phyloP scores from a whole-genome alignment of 92 coral and sea anemone species.

The Isaurus tuberculatus region DNA sequence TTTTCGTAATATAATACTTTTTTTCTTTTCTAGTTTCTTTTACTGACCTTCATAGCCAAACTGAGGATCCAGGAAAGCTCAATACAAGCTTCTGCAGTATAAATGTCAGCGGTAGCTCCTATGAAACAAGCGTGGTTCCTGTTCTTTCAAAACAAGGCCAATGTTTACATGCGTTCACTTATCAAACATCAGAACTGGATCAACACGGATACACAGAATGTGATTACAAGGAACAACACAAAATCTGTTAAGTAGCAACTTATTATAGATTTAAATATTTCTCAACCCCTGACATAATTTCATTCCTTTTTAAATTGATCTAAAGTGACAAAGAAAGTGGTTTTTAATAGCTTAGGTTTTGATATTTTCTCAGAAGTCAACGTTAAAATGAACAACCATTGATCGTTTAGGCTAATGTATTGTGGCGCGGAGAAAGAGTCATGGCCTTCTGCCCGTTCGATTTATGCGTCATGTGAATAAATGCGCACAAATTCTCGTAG shows the following conservation, averaged over 20 bases:
- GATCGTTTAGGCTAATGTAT: too few relatives aligned
- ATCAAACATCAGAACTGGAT: conserved; percentile 8
- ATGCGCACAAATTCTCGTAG: too few relatives aligned
- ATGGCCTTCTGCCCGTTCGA: too few relatives aligned
- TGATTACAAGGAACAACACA: background rate
- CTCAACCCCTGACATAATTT: background rate
- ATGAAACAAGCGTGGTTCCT: conserved; percentile 14
- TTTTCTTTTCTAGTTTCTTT: background rate
- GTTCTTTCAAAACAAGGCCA: conserved; percentile 36
- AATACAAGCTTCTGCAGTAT: conserved; percentile 46
- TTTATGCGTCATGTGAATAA: too few relatives aligned
- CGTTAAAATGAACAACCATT: too few relatives aligned
- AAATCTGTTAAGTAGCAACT: background rate
- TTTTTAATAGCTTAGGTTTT: too few relatives aligned
- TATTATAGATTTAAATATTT: background rate
- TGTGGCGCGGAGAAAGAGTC: too few relatives aligned
- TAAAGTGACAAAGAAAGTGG: too few relatives aligned
- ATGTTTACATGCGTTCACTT: conserved; percentile 40
- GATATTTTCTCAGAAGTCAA: too few relatives aligned
- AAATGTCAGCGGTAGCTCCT: conserved; percentile 23
- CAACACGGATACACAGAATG: background rate
- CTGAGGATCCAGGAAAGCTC: background rate
- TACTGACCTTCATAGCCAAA: background rate
- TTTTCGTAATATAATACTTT: background rate
- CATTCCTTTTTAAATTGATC: background rate